These are phyloP conservation scores for Melanargia galathea DNA, from an alignment of 2,888 invertebrate genomes.

Conservation along the genomic window DNA sequence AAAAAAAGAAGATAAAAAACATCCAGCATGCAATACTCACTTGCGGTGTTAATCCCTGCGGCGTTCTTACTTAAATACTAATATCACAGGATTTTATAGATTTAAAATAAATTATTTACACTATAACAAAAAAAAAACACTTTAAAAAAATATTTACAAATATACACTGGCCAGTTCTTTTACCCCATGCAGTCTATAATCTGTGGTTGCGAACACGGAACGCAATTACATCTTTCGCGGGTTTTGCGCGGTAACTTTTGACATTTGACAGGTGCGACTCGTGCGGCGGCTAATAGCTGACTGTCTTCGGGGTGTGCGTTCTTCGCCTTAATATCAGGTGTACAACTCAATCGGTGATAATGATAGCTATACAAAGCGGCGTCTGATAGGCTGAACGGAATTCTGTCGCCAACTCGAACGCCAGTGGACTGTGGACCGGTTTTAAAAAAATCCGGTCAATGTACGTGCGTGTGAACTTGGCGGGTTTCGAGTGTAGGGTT, in stretches of 20 bases:
- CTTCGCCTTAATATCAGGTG: conserved; percentile 67
- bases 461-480: conserved; percentile 46
- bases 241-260: conserved; percentile 41
- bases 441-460: conserved; percentile 49
- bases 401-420: conserved; percentile 40
- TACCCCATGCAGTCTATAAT: conserved; percentile 50
- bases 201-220: conserved; percentile 39
- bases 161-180: conserved; percentile 56
- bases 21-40: conserved; percentile 58
- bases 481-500: conserved; percentile 33
- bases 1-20: conserved; percentile 32
- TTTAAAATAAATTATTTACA: conserved; percentile 49
- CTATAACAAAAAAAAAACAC: conserved; percentile 53
- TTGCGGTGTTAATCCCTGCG: conserved; percentile 53
- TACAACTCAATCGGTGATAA: conserved; percentile 69
- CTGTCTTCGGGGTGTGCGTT: conserved; percentile 57
- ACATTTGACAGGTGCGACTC: conserved; percentile 51
- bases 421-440: conserved; percentile 57
- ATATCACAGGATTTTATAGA: conserved; percentile 78
- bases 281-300: conserved; percentile 51
- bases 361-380: conserved; percentile 51
- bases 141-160: conserved; percentile 53
- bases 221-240: conserved; percentile 48
- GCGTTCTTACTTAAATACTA: conserved; percentile 60
- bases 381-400: conserved; percentile 38